Evolutionary conservation across 1,140 invertebrate species (phyloP).

Genomic region (Lutraria rhynchaena): DNA sequence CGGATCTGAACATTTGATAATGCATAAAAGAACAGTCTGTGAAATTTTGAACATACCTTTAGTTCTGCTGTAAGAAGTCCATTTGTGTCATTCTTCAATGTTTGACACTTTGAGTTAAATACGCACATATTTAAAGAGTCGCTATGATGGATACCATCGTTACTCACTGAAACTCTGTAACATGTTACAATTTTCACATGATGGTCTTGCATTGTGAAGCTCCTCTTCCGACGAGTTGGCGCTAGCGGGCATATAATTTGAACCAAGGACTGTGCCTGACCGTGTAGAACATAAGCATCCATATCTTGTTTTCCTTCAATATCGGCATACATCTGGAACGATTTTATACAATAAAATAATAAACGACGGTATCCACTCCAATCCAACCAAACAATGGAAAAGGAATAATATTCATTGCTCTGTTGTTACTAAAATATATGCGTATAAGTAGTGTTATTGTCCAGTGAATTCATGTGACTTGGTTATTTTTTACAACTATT

Average conservation of each 20-base stretch:
- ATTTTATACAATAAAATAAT: too few species aligned
- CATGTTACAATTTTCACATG: background rate
- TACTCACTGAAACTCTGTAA: conserved; percentile 7
- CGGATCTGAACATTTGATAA: background rate
- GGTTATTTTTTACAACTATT: too few species aligned
- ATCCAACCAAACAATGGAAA: too few species aligned
- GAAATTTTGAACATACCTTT: conserved; percentile 3
- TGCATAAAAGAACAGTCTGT: background rate
- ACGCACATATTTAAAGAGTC: conserved; percentile 2
- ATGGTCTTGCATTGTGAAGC: background rate
- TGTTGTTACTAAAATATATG: too few species aligned
- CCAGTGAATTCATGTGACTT: too few species aligned
- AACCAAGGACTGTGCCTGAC: conserved; percentile 1
- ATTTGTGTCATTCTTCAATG: background rate
- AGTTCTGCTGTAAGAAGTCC: background rate
- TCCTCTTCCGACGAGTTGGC: background rate
- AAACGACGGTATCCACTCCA: too few species aligned
- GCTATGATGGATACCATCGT: conserved; percentile 16
- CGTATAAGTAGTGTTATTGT: too few species aligned
- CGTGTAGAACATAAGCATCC: conserved; percentile 1
- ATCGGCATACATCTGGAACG: background rate
- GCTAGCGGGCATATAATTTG: conserved; percentile 2
- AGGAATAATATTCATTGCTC: too few species aligned
- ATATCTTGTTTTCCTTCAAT: background rate
- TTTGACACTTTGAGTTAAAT: conserved; percentile 10